Base-by-base conservation (phyloP, 2,888 invertebrate genomes). In the Volucella inanis region DNA sequence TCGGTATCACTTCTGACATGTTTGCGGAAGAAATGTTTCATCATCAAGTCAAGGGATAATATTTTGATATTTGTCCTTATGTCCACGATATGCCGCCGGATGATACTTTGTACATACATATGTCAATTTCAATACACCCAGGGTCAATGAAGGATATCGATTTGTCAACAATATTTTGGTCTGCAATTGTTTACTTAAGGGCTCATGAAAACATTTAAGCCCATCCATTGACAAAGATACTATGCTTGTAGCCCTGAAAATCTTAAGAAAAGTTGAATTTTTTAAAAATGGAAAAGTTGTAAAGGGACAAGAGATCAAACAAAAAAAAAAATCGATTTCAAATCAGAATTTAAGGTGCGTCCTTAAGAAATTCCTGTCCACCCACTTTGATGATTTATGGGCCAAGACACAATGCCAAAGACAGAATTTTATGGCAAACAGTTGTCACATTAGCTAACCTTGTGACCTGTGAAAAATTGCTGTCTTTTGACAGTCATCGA, bases 21-120 rank as follows among this genome's bases (percentile, higher is more conserved):
- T 82, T 82, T 77, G 67, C 67, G 72, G 67, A 77, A 68, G 72
- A 78, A 74, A 79, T 64, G 31, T 62, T 74, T 75, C 68, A 59
- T 65, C 74, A 43, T 79, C 74, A 79, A 83, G 68, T 83, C 70
- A 47, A 70, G 22, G 14, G 68, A 68, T 57, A 68, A 74, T 68
- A 68, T 62, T 71, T 76, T 74, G 55, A 72, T 82, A 55, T 72
- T 55, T 55, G 52, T 50, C 52, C 18, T 67, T 38, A 14, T 31
- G 45, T 68, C 62, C 41, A 70, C 54, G 64, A 43, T 45, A 57
- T 22, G 31, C n/a, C 57, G 45, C 50, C 49, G 50, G 59, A 59
- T 50, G 50, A 50, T 39, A 41, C 59, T 31, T 31, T 6, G 31
- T 31, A 31, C 31, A 67, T 41, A 59, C 31, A 67, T 41, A 59